These are phyloP conservation scores for Heteropelma amictum DNA, from an alignment of 2,888 invertebrate genomes.

Conservation along the genomic window DNA sequence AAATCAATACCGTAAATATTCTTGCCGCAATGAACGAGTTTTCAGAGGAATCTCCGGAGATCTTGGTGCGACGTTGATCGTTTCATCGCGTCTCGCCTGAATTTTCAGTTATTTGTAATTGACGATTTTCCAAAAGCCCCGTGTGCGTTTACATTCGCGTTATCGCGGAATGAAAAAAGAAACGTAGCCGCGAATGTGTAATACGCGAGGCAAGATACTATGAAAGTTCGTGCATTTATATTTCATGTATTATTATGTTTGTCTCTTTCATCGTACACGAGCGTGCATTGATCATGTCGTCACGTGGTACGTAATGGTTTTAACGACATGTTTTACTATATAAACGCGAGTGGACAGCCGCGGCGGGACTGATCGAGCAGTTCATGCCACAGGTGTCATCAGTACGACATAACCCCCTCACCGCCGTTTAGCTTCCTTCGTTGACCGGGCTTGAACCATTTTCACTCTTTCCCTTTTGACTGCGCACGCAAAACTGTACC, in stretches of 20 bases:
- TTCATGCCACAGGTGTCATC: slow-evolving; percentile 75
- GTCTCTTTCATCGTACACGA: background rate
- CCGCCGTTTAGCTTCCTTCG: slow-evolving; percentile 54
- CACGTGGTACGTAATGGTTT: slow-evolving; percentile 66
- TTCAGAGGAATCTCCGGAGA: slow-evolving; percentile 45
- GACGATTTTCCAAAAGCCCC: too few relatives aligned
- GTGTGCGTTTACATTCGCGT: too few relatives aligned
- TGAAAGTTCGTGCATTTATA: slow-evolving; percentile 11
- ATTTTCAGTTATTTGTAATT: too few relatives aligned
- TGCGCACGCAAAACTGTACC: slow-evolving; percentile 47
- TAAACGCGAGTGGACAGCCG: slow-evolving; percentile 74
- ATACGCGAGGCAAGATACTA: too few relatives aligned
- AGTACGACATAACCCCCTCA: slow-evolving; percentile 61
- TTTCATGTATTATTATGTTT: slow-evolving; percentile 6
- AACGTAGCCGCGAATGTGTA: too few relatives aligned
- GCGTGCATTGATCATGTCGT: slow-evolving; percentile 54
- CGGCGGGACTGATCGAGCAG: slow-evolving; percentile 74
- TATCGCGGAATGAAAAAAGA: too few relatives aligned
- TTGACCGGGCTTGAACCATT: slow-evolving; percentile 48
- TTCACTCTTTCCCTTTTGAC: slow-evolving; percentile 18
- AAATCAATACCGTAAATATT: slow-evolving; percentile 31
- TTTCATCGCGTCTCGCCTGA: slow-evolving; percentile 38
- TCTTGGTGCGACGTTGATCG: slow-evolving; percentile 51
- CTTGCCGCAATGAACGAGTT: slow-evolving; percentile 48
- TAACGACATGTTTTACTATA: slow-evolving; percentile 57